Evolutionary conservation across 1,140 invertebrate species (phyloP).

Genomic region (Drosophila tristis): DNA sequence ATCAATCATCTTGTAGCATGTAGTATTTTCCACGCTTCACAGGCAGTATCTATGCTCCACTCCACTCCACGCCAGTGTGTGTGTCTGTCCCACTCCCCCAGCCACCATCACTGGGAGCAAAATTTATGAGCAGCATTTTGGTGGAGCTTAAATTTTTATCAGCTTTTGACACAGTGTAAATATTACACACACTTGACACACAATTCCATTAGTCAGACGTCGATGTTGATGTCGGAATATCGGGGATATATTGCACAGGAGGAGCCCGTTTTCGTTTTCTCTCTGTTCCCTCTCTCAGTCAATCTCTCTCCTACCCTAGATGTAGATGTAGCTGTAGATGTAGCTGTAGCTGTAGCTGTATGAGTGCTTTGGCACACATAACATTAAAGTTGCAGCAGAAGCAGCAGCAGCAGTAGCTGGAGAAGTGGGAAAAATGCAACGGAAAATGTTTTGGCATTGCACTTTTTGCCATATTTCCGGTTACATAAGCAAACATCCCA

Average conservation of each 20-base stretch:
- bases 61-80: too few relatives aligned
- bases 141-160: slow-evolving; percentile 79
- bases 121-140: slow-evolving; percentile 68
- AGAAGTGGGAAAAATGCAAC: slow-evolving; percentile 58
- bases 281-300: neutral
- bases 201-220: slow-evolving; percentile 82
- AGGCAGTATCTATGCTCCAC: too few relatives aligned
- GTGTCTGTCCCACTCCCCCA: too few relatives aligned
- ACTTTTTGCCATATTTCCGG: slow-evolving; percentile 81
- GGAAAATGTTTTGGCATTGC: slow-evolving; percentile 81
- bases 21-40: slow-evolving; percentile 12
- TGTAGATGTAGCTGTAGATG: too few relatives aligned
- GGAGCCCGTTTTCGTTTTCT: slow-evolving; percentile 20
- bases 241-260: slow-evolving; percentile 65
- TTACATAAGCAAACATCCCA: slow-evolving; percentile 75
- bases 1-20: slow-evolving; percentile 69
- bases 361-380: slow-evolving; percentile 67
- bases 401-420: neutral
- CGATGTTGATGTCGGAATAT: slow-evolving; percentile 65
- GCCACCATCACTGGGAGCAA: slow-evolving; percentile 28
- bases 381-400: slow-evolving; percentile 74
- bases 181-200: slow-evolving; percentile 82
- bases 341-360: neutral
- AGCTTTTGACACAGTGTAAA: slow-evolving; percentile 82
- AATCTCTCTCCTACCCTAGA: neutral